Evolutionary conservation across 2,113 vertebrate species (phyloP).

Genomic region (Albula glossodonta): DNA sequence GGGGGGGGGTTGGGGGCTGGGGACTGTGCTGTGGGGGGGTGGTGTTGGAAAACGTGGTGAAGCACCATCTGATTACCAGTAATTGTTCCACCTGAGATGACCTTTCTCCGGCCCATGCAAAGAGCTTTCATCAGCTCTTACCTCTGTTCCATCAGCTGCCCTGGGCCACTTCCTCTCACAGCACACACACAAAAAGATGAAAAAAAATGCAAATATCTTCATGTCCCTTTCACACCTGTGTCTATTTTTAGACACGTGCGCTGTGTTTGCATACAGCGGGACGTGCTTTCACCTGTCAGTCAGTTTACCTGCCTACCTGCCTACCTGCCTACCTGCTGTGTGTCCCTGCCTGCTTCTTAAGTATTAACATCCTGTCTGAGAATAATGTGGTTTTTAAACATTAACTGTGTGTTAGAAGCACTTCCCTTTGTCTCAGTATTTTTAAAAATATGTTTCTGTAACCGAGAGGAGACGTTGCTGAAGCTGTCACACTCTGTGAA

Average conservation of each 20-base stretch:
- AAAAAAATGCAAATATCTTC: too few relatives aligned
- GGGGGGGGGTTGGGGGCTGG: neutral
- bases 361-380: neutral
- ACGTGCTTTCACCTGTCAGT: neutral
- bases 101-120: slow-evolving; percentile 28
- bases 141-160: slow-evolving; percentile 17
- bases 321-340: neutral
- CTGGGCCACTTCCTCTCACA: neutral
- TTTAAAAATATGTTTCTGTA: neutral
- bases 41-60: neutral
- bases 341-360: neutral
- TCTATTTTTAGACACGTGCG: neutral
- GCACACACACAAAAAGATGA: neutral
- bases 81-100: slow-evolving; percentile 33
- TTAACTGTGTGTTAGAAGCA: neutral
- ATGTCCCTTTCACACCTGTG: neutral
- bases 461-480: neutral
- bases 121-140: neutral
- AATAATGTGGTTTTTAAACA: neutral
- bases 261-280: neutral
- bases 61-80: slow-evolving; percentile 46
- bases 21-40: too few relatives aligned
- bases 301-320: neutral
- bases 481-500: neutral
- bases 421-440: neutral